Evolutionary conservation across 2,113 vertebrate genomes (phyloP).

Genomic region (Microcebus lehilahytsara): DNA sequence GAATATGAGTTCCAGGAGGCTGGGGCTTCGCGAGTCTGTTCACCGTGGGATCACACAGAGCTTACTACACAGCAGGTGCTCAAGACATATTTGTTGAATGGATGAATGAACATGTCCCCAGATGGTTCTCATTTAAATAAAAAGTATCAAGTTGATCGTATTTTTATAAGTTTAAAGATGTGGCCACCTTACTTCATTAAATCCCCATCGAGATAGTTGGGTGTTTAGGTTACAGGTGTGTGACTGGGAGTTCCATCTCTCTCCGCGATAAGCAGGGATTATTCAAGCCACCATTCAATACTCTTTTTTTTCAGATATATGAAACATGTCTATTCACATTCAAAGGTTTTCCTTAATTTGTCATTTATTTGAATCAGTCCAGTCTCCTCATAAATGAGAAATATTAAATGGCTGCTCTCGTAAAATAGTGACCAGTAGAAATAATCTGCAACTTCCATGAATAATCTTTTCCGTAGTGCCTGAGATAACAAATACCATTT

Average conservation of each 20-base stretch:
- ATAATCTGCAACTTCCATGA: neutral
- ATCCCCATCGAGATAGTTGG: neutral
- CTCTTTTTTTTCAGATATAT: slow-evolving; percentile 11
- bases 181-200: neutral
- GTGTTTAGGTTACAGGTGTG: neutral
- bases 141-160: neutral
- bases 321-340: neutral
- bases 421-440: neutral
- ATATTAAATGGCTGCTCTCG: neutral
- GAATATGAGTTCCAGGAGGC: rapidly evolving
- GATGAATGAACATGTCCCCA: neutral
- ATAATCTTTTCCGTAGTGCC: neutral
- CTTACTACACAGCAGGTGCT: neutral
- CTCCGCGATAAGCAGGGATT: neutral
- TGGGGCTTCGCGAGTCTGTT: neutral
- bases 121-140: neutral
- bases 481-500: neutral
- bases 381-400: slow-evolving; percentile 43
- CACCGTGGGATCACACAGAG: rapidly evolving
- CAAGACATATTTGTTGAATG: neutral
- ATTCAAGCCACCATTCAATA: neutral
- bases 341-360: neutral
- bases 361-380: slow-evolving; percentile 22
- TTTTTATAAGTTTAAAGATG: neutral
- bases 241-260: neutral